Base-by-base conservation (phyloP, 2,797 vertebrate genomes). In the Intellagama lesueurii region DNA sequence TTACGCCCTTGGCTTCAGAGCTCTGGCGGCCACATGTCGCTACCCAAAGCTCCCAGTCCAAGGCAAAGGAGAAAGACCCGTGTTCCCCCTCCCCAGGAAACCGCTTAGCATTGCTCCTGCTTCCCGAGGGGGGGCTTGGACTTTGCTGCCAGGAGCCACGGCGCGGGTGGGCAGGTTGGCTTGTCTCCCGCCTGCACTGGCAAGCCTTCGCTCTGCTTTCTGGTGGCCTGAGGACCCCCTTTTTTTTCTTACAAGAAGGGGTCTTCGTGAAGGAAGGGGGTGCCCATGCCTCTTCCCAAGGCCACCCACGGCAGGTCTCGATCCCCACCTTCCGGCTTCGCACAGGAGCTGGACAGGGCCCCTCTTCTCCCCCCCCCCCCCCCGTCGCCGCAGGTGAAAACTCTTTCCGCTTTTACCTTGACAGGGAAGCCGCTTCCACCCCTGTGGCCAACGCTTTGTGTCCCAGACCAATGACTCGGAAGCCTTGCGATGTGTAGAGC, bases 401-500 rank as follows among this genome's bases (percentile, higher is more conserved):
- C 40, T 7, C 52, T 56, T 56, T n/a, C 14, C 35, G 22, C 26
- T 35, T 35, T 95, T 93, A 97, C 97, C 97, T 97, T 0, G 60
- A 94, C 52, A 96, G 92, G 84, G 88, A 76, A 69, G 93, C 40
- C 7, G 85, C 6, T 0, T 73, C 86, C 40, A 83, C 90, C n/a
- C 92, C 92, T 28, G 12, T 28, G 49, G 91, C 96, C 75, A 97
- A 88, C 81, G 92, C 73, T 85, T 97, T 98, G 87, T 93, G 96
- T 28, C 97, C 97, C 94, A 98, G 92, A 0, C 95, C 97, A 3
- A 98, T 97, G 90, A 98, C 97, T 14, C 97, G 94, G 89, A 97
- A 97, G 77, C 97, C 97, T 86, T 95, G 96, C 0, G 95, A 94
- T 2, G 97, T 96, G 87, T 97, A 97, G 90, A 94, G 84, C 94